Evolutionary conservation across 2,797 vertebrate species (phyloP).

Genomic region (Decapterus maruadsi): DNA sequence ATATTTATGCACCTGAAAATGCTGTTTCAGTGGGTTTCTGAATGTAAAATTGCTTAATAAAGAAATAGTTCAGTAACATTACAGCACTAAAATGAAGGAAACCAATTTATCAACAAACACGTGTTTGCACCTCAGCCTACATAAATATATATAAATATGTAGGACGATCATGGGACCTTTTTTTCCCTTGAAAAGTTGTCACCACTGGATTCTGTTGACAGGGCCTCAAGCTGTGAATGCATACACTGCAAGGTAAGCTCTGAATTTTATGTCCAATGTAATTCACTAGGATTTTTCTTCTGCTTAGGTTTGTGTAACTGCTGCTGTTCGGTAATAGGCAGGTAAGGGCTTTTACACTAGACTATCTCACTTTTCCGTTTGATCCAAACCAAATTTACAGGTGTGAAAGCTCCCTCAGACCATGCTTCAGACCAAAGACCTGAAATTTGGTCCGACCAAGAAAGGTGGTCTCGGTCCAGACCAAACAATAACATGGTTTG

Average conservation of each 20-base stretch:
- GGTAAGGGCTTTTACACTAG: not conserved
- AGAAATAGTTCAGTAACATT: conserved; percentile 18
- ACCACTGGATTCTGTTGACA: not conserved
- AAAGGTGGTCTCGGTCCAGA: no score
- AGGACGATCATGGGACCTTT: not conserved
- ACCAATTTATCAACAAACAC: not conserved
- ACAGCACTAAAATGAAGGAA: conserved; percentile 3
- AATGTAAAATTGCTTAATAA: conserved; percentile 1
- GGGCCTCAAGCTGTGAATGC: not conserved
- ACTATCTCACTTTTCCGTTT: no score
- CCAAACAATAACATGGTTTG: no score
- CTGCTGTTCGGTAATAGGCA: not conserved
- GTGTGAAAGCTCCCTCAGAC: no score
- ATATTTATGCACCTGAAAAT: conserved; percentile 25
- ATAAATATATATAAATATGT: not conserved
- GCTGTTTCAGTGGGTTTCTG: not conserved
- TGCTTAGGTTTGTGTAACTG: not conserved
- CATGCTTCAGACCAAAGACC: no score
- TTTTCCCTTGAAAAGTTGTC: not conserved
- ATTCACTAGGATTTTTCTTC: not conserved
- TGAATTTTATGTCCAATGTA: not conserved
- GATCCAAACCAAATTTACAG: no score
- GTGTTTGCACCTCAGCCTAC: no score
- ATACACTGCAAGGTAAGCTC: not conserved
- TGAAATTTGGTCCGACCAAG: no score